These are phyloP conservation scores for Anabacerthia variegaticeps DNA, from an alignment of 2,797 vertebrate species.

Conservation along the genomic window DNA sequence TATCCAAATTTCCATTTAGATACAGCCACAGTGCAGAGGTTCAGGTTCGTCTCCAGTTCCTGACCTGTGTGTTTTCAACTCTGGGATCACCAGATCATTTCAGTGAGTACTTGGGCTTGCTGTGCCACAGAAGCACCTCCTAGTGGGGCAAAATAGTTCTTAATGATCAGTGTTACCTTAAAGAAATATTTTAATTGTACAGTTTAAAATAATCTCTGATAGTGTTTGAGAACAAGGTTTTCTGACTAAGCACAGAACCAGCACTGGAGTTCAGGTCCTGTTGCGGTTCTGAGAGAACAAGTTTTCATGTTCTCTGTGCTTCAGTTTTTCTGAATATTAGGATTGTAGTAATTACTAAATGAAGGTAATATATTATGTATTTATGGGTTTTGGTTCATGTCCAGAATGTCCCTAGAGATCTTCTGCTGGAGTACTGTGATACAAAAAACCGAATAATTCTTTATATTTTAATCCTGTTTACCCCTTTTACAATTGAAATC, in stretches of 20 bases:
- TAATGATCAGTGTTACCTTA: neutral
- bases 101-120: slow-evolving; percentile 81
- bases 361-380: neutral
- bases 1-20: slow-evolving; percentile 73
- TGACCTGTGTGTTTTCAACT: slow-evolving; percentile 98
- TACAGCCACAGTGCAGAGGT: slow-evolving; percentile 98
- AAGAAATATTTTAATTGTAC: neutral
- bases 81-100: slow-evolving; percentile 98
- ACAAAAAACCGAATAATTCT: neutral
- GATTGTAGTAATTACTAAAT: neutral
- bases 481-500: neutral
- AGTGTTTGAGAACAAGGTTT: neutral
- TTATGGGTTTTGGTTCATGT: neutral
- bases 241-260: neutral
- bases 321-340: neutral
- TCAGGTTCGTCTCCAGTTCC: slow-evolving; percentile 96
- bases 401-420: neutral
- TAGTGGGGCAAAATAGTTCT: neutral
- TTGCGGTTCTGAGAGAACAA: neutral
- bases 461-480: neutral
- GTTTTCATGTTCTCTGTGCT: neutral
- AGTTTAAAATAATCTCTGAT: neutral
- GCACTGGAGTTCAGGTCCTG: neutral
- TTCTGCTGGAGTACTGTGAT: neutral
- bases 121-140: neutral